Conservation (phyloP, 2,888 invertebrate genomes). For the Julus scanicus region DNA sequence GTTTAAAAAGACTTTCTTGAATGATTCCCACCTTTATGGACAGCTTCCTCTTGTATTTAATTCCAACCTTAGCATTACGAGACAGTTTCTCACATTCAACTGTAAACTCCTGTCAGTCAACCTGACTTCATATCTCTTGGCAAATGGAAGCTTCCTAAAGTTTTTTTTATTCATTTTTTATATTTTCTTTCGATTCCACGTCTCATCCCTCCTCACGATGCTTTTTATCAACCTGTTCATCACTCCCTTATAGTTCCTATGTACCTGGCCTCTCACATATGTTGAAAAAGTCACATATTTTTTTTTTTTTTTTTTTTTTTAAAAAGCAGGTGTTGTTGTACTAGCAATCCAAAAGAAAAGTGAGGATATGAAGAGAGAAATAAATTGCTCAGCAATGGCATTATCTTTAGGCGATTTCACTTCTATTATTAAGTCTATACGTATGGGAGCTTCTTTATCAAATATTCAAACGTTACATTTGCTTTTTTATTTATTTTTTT, state of each 20-base stretch:
- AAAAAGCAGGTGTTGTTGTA: neutral
- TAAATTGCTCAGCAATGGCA: slow-evolving; percentile 17
- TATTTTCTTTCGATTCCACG: neutral
- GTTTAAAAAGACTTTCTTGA: neutral
- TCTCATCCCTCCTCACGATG: slow-evolving; percentile 21
- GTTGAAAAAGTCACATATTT: neutral
- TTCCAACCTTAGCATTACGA: slow-evolving; percentile 24
- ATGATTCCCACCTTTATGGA: slow-evolving; percentile 18
- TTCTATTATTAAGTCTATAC: slow-evolving; percentile 4
- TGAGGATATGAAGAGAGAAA: neutral
- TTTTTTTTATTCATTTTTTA: neutral
- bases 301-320: neutral
- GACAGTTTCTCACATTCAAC: slow-evolving; percentile 44
- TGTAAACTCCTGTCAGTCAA: slow-evolving; percentile 31
- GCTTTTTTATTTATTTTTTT: neutral
- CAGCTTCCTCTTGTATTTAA: slow-evolving; percentile 23
- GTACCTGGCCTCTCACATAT: neutral
- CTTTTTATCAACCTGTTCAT: slow-evolving; percentile 15
- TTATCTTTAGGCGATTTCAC: slow-evolving; percentile 39
- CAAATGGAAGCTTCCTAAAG: neutral
- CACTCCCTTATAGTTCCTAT: neutral
- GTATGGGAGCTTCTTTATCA: slow-evolving; percentile 31
- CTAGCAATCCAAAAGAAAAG: neutral
- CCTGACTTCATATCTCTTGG: slow-evolving; percentile 22
- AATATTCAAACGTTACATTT: slow-evolving; percentile 21